Evolutionary conservation across 2,113 vertebrate genomes (phyloP).

Genomic region (Engraulis encrasicolus): DNA sequence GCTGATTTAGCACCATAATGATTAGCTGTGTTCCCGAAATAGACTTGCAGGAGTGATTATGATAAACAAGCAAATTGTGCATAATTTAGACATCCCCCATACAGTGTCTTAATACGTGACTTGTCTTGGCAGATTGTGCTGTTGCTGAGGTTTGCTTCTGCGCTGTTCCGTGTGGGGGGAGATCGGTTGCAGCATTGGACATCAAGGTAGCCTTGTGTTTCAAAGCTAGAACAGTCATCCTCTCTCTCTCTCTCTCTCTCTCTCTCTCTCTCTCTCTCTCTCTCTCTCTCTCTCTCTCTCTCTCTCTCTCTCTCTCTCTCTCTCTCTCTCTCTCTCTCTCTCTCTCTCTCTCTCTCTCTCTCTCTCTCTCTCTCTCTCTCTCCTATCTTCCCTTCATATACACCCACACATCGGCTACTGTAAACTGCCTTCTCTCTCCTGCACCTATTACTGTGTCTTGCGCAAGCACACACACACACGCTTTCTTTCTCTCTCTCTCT

Average conservation of each 20-base stretch:
- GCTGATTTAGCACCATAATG: too few relatives aligned
- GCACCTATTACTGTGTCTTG: too few relatives aligned
- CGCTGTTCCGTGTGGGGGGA: neutral
- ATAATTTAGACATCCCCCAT: too few relatives aligned
- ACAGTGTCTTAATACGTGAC: too few relatives aligned
- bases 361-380: neutral
- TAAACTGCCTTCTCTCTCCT: too few relatives aligned
- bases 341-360: neutral
- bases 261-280: neutral
- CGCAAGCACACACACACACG: too few relatives aligned
- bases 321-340: slow-evolving; percentile 1
- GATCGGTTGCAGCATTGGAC: neutral
- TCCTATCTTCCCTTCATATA: too few relatives aligned
- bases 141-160: neutral
- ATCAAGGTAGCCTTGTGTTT: neutral
- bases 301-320: neutral
- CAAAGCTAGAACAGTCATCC: neutral
- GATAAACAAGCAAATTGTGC: too few relatives aligned
- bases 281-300: neutral
- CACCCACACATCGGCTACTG: too few relatives aligned
- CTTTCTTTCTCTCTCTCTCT: too few relatives aligned
- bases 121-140: neutral
- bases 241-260: neutral
- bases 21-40: too few relatives aligned
- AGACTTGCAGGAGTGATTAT: too few relatives aligned